phyloP scores from a whole-genome alignment of 2,113 vertebrate genomes.

The Amblyornis subalaris region DNA sequence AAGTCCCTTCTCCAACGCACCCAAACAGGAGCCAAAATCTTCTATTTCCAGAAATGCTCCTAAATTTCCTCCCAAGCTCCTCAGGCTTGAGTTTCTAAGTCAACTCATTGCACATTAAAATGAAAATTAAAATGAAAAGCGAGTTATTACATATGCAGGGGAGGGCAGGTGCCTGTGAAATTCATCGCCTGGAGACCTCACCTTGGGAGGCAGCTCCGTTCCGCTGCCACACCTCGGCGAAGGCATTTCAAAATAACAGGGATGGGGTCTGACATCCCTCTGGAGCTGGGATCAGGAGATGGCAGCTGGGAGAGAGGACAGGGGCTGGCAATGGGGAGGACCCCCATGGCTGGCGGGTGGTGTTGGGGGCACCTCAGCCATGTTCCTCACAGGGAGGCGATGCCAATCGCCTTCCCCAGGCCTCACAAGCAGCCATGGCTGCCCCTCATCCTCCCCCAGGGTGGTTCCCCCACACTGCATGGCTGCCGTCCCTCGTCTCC shows the following conservation, averaged over 20 bases:
- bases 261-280: fast-evolving
- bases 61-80: not conserved
- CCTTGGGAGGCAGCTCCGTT: not conserved
- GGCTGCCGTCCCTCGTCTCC: not conserved
- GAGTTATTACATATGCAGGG: not conserved
- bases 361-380: not conserved
- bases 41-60: not conserved
- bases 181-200: not conserved
- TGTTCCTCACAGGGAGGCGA: not conserved
- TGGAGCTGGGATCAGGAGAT: not conserved
- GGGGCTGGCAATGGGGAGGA: not conserved
- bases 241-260: fast-evolving
- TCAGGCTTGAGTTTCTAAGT: not conserved
- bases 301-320: fast-evolving
- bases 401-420: not conserved
- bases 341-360: too few relatives aligned
- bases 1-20: not conserved
- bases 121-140: not conserved
- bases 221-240: fast-evolving
- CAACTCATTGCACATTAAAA: not conserved
- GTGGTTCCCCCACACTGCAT: too few relatives aligned
- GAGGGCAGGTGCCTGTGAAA: not conserved
- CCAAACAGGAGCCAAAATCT: not conserved
- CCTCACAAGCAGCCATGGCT: not conserved
- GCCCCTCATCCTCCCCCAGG: too few relatives aligned